Evolutionary conservation across 2,888 invertebrate species (phyloP).

Genomic region (Tetramorium bicarinatum): DNA sequence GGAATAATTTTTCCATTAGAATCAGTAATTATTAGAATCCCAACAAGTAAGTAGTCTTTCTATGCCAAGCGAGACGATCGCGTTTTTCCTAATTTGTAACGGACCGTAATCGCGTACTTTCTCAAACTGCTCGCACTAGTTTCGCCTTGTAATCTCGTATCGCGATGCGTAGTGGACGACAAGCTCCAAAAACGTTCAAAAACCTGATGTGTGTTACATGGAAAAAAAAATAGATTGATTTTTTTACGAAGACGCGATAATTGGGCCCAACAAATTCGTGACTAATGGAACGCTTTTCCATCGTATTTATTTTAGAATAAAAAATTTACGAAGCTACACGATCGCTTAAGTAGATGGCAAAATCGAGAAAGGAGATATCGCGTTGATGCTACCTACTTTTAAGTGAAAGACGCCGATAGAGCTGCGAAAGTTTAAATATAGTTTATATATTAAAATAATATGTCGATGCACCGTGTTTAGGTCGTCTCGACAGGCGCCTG

Average conservation of each 20-base stretch:
- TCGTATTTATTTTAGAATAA: background rate
- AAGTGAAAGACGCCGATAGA: background rate
- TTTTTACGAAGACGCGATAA: background rate
- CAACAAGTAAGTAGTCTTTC: constrained; percentile 14
- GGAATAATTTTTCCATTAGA: constrained; percentile 44
- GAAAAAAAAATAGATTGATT: background rate
- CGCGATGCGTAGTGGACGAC: background rate
- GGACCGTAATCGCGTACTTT: constrained; percentile 47
- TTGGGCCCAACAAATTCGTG: background rate
- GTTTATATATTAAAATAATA: constrained; percentile 21
- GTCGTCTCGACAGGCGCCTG: constrained; percentile 10
- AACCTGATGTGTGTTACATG: background rate
- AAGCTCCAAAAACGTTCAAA: constrained; percentile 17
- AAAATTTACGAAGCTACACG: background rate
- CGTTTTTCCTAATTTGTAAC: constrained; percentile 57
- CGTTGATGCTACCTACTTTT: background rate
- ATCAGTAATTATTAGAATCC: constrained; percentile 36
- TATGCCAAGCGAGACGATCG: constrained; percentile 36
- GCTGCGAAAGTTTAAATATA: constrained; percentile 18
- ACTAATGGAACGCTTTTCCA: background rate
- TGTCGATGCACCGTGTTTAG: background rate
- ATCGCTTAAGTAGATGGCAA: background rate
- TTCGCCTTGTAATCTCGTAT: constrained; percentile 16
- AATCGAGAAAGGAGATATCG: constrained; percentile 17
- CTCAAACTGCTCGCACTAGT: constrained; percentile 35